Evolutionary conservation across 2,888 invertebrate genomes (phyloP).

Genomic region (Caprella mutica): DNA sequence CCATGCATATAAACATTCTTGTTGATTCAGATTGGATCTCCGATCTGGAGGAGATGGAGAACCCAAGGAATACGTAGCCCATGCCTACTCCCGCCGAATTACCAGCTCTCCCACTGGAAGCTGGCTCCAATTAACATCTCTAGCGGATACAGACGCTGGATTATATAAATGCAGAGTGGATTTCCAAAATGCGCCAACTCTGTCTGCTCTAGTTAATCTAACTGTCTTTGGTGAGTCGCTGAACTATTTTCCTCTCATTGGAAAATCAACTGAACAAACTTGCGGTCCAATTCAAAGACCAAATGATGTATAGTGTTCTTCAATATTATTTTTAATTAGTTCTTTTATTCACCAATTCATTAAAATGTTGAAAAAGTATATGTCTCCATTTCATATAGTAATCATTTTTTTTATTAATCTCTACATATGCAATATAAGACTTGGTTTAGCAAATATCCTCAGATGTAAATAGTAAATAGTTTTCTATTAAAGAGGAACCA

Average conservation of each 20-base stretch:
- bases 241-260: no score
- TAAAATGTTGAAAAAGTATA: background rate
- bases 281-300: no score
- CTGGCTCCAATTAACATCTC: conserved; percentile 15
- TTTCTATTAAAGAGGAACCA: no score
- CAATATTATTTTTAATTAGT: background rate
- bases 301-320: no score
- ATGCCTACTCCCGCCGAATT: conserved; percentile 12
- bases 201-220: conserved; percentile 24
- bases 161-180: conserved; percentile 23
- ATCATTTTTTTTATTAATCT: no score
- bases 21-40: conserved; percentile 17
- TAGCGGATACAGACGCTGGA: conserved; percentile 16
- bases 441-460: no score
- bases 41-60: conserved; percentile 14
- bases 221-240: conserved; percentile 28
- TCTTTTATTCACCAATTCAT: background rate
- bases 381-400: background rate
- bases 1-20: background rate
- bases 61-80: conserved; percentile 20
- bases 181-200: conserved; percentile 21
- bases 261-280: no score
- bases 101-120: conserved; percentile 12
- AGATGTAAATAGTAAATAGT: no score
- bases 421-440: no score